These are phyloP conservation scores for Hyppa rectilinea DNA, from an alignment of 2,888 invertebrate genomes.

Conservation along the genomic window DNA sequence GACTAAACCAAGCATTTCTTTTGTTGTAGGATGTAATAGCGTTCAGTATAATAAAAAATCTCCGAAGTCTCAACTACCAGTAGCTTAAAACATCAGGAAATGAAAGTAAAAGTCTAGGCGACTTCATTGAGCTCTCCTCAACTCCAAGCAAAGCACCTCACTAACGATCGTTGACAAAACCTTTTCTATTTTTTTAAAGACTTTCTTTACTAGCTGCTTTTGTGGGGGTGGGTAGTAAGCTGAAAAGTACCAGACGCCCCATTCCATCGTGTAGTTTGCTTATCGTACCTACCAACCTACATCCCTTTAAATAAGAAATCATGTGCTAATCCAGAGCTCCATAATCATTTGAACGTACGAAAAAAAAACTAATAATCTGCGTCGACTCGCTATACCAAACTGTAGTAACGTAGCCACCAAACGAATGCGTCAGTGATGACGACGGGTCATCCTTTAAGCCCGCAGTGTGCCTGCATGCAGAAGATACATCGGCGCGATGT, in stretches of 20 bases:
- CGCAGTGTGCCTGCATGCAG: slow-evolving; percentile 55
- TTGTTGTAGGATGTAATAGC: not conserved
- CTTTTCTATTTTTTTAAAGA: not conserved
- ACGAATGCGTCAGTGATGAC: slow-evolving; percentile 44
- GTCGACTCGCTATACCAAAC: no score
- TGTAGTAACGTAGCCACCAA: slow-evolving; percentile 9
- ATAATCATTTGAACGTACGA: not conserved
- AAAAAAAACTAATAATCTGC: not conserved
- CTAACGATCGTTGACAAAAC: not conserved
- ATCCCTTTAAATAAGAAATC: not conserved
- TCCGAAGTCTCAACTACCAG: not conserved
- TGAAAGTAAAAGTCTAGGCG: slow-evolving; percentile 13
- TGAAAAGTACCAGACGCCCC: not conserved
- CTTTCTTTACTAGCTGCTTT: not conserved
- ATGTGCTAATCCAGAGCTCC: not conserved
- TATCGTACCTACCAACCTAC: not conserved
- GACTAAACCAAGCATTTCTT: not conserved
- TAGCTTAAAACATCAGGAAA: not conserved
- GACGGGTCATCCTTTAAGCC: slow-evolving; percentile 58
- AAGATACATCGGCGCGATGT: slow-evolving; percentile 55
- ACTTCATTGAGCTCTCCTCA: slow-evolving; percentile 11
- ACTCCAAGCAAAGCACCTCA: not conserved
- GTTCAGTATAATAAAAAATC: not conserved
- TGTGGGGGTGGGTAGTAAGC: not conserved
- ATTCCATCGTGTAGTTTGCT: not conserved